Conservation (phyloP, 2,888 invertebrate species). For the Leptinotarsa haldemani region DNA sequence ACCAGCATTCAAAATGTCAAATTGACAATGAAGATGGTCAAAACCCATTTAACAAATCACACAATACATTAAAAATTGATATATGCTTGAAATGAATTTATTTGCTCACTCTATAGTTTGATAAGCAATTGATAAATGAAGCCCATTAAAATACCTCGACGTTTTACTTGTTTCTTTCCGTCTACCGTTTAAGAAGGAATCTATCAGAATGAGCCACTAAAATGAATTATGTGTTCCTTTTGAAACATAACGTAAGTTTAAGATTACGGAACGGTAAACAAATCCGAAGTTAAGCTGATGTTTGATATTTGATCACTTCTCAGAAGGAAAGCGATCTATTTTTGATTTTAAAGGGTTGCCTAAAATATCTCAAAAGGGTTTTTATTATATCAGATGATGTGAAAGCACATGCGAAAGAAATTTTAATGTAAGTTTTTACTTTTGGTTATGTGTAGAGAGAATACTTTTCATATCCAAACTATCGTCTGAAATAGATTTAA, state of each 20-base stretch:
- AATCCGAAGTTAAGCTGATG: conserved; percentile 22
- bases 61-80: no score
- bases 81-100: no score
- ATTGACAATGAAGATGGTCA: no score
- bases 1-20: no score
- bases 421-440: neutral
- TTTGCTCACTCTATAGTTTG: neutral
- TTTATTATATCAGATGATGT: neutral
- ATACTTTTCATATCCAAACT: no score
- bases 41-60: no score
- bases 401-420: neutral
- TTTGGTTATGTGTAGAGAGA: no score
- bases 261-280: conserved; percentile 40
- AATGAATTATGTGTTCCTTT: conserved; percentile 39
- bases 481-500: no score
- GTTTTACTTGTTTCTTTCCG: conserved; percentile 14
- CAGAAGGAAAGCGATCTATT: conserved; percentile 17
- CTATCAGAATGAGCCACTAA: conserved; percentile 32
- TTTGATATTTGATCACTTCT: conserved; percentile 29
- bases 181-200: conserved; percentile 40
- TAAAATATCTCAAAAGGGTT: conserved; percentile 9
- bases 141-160: conserved; percentile 14
- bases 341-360: conserved; percentile 1
- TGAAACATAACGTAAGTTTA: conserved; percentile 37
- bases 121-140: conserved; percentile 18